Conservation (phyloP, 2,888 invertebrate genomes). For the Ypsolopha scabrella region DNA sequence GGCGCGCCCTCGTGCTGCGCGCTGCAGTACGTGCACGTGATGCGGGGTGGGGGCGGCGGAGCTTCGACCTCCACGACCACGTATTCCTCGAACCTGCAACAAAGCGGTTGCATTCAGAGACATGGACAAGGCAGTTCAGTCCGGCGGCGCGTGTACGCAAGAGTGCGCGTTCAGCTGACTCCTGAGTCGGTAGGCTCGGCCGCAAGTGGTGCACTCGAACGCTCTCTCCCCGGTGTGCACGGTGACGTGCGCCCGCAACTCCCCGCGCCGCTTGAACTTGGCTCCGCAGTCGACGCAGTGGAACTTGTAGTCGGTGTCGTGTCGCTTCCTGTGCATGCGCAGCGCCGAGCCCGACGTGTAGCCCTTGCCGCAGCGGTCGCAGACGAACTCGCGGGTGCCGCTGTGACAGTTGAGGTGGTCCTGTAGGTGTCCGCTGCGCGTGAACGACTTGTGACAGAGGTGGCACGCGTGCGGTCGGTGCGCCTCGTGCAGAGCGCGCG, state of each 20-base stretch:
- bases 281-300: constrained; percentile 64
- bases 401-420: constrained; percentile 65
- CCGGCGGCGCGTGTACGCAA: constrained; percentile 54
- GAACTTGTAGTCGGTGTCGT: constrained; percentile 36
- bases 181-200: constrained; percentile 52
- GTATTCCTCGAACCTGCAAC: constrained; percentile 27
- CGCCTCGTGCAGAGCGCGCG: constrained; percentile 51
- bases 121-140: constrained; percentile 35
- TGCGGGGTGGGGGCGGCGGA: constrained; percentile 4
- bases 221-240: constrained; percentile 57
- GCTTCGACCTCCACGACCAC: constrained; percentile 7
- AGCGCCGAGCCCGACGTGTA: constrained; percentile 65
- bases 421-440: constrained; percentile 51
- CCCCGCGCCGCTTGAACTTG: constrained; percentile 61
- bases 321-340: constrained; percentile 54
- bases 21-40: constrained; percentile 20
- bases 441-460: constrained; percentile 55
- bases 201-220: constrained; percentile 56
- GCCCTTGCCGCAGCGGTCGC: constrained; percentile 64
- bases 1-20: constrained; percentile 8
- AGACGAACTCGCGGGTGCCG: constrained; percentile 51
- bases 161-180: constrained; percentile 60
- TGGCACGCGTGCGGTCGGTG: constrained; percentile 60
- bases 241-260: constrained; percentile 62
- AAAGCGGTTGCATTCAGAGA: constrained; percentile 14